Evolutionary conservation across 2,797 vertebrate genomes (phyloP).

Genomic region (Phylloscopus collybita): DNA sequence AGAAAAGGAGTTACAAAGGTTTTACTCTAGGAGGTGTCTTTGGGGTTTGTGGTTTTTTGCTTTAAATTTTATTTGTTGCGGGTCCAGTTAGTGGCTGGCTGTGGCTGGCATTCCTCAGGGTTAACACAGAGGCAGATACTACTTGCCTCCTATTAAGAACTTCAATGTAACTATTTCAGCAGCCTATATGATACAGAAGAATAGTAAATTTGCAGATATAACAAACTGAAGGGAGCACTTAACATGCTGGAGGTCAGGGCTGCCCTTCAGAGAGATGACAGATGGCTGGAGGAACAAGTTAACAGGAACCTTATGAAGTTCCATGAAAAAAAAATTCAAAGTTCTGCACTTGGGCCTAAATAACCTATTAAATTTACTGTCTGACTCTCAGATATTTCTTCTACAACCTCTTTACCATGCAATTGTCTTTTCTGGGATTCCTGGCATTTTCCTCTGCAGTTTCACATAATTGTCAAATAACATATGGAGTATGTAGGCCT

Average conservation of each 20-base stretch:
- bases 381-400: neutral
- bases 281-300: neutral
- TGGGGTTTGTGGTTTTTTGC: rapidly evolving
- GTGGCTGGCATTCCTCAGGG: neutral
- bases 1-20: neutral
- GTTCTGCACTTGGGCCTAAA: neutral
- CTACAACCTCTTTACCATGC: neutral
- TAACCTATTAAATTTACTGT: neutral
- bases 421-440: neutral
- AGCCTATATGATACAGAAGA: neutral
- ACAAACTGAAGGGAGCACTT: neutral
- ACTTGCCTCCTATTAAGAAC: neutral
- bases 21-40: neutral
- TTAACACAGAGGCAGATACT: neutral
- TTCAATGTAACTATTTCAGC: neutral
- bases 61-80: neutral
- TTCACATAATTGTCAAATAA: neutral
- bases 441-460: neutral
- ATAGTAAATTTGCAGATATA: neutral
- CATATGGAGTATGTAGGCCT: neutral
- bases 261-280: neutral
- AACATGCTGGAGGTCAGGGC: neutral
- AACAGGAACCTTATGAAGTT: neutral
- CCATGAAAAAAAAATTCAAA: neutral
- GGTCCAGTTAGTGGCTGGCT: neutral